Base-by-base conservation (phyloP, 2,113 vertebrate genomes). In the Eurystomus gularis region DNA sequence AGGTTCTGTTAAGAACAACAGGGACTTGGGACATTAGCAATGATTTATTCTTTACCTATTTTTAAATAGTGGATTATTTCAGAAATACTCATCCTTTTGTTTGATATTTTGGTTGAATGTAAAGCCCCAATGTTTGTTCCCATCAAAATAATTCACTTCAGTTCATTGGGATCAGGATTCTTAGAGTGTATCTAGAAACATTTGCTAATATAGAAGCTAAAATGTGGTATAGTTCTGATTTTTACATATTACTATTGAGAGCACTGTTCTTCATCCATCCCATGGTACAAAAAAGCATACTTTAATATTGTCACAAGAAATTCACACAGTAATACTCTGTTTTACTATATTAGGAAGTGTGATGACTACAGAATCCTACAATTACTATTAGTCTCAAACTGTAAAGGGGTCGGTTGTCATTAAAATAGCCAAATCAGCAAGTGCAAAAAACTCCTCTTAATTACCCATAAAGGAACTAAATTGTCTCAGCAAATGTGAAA, bases 351-450 rank as follows among this genome's bases (percentile, higher is more conserved):
- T 72, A 58, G 12, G 52, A 91, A 76, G 49, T 13, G 24, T 23
- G 61, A 75, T 57, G 49, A 69, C 31, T 39, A 87, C 29, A 71
- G 65, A 87, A 87, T 26, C 23, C 25, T 19, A 62, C 29, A 66
- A 78, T n/a, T 87, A 84, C 86, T 24, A 54, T 42, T 39, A 7
- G 12, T 55, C 54, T 90, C 62, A 72, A 89, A 76, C n/a, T 21
- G 68, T 51, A 95, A 82, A 76, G 46, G 57, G 62, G 54, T 85
- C 87, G 58, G 17, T 69, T 13, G 44, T 87, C 31, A 86, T 12
- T 92, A 88, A 95, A 92, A 76, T 3, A 85, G 44, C 29, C n/a
- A 77, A 86, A 92, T 86, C 58, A 88, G n/a, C 33, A 90, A 93
- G 39, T 57, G 35, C 35, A 93, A 80, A 86, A 46, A 16, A 2